These are phyloP conservation scores for Phrynosoma platyrhinos DNA, from an alignment of 2,113 vertebrate species.

Conservation along the genomic window DNA sequence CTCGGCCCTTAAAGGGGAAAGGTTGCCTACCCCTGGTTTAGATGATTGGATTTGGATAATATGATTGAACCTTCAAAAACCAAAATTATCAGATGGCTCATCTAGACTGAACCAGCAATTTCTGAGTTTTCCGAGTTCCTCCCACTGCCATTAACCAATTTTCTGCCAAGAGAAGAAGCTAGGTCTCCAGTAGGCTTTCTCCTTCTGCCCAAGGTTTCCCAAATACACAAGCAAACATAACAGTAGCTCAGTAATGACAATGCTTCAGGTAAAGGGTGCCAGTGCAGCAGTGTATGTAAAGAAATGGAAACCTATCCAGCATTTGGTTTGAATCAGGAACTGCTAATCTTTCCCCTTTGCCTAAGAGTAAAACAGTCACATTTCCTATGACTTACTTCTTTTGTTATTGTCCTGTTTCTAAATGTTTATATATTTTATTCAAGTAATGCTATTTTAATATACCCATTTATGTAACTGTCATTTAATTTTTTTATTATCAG, in stretches of 20 bases:
- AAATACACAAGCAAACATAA: background rate
- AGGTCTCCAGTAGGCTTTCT: background rate
- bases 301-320: background rate
- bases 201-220: background rate
- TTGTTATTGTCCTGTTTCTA: too few species aligned
- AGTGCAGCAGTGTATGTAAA: background rate
- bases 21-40: too few species aligned
- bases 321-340: background rate
- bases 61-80: too few species aligned
- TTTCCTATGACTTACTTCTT: background rate
- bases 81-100: too few species aligned
- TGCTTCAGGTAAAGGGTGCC: background rate
- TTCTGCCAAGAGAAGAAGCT: background rate
- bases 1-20: too few species aligned
- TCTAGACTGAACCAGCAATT: too few species aligned
- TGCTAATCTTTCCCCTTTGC: background rate
- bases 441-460: too few species aligned
- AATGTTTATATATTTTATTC: too few species aligned
- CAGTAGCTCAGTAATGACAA: conserved; percentile 1
- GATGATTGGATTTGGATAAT: too few species aligned
- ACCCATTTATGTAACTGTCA: too few species aligned
- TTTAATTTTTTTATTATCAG: too few species aligned
- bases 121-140: background rate
- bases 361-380: background rate
- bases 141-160: background rate